phyloP scores from a whole-genome alignment of 2,797 vertebrate species.

The Psittacula echo region DNA sequence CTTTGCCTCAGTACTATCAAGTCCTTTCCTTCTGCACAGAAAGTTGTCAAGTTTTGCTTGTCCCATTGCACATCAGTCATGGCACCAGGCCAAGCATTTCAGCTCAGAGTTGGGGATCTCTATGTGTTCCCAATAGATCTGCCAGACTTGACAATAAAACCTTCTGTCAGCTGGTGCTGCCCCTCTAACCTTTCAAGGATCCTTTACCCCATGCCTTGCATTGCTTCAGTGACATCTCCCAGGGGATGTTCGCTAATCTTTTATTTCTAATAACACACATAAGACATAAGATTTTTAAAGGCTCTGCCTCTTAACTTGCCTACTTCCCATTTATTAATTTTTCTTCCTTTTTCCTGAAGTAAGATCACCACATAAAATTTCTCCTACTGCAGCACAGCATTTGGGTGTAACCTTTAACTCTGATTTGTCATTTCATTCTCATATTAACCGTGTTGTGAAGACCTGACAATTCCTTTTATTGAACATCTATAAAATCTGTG shows the following conservation, averaged over 20 bases:
- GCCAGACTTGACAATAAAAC: background rate
- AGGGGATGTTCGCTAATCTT: background rate
- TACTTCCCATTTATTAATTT: background rate
- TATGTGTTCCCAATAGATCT: background rate
- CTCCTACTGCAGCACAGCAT: background rate
- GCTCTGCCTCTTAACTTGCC: background rate
- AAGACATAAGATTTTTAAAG: background rate
- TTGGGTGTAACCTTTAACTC: conserved; percentile 18
- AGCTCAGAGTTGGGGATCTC: background rate
- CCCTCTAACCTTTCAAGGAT: background rate
- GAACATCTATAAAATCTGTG: conserved; percentile 25
- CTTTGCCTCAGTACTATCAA: background rate
- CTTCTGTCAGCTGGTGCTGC: background rate
- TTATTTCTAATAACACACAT: background rate
- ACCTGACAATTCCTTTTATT: conserved; percentile 19
- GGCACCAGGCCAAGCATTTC: background rate
- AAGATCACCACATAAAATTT: background rate
- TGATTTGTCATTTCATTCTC: conserved; percentile 29
- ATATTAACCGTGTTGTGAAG: conserved; percentile 16
- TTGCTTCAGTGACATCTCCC: background rate
- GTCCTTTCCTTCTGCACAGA: background rate
- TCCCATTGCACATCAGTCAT: background rate
- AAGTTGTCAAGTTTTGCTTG: background rate
- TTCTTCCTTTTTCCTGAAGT: background rate
- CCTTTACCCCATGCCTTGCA: background rate